These are phyloP conservation scores for Myxocyprinus asiaticus DNA, from an alignment of 2,113 vertebrate species.

Conservation along the genomic window DNA sequence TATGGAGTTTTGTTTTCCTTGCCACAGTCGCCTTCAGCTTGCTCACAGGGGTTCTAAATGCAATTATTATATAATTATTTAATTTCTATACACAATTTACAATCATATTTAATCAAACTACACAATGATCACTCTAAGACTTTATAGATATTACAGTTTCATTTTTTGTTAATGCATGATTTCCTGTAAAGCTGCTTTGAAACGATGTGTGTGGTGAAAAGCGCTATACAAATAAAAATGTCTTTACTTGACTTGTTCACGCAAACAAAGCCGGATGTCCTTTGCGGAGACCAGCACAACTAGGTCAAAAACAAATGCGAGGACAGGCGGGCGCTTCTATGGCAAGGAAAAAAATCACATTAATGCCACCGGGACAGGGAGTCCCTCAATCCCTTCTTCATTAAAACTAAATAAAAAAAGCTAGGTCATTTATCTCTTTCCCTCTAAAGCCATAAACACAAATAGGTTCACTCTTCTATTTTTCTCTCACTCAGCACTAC, in stretches of 20 bases:
- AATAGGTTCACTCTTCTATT: constrained; percentile 63
- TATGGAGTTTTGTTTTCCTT: too few relatives aligned
- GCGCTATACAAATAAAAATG: too few relatives aligned
- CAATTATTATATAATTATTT: too few relatives aligned
- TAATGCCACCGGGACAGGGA: constrained; percentile 61
- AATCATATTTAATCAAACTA: too few relatives aligned
- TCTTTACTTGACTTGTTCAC: not conserved
- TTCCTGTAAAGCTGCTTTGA: too few relatives aligned
- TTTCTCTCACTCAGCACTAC: constrained; percentile 53
- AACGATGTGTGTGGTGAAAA: too few relatives aligned
- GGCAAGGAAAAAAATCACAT: constrained; percentile 49
- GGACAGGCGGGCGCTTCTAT: constrained; percentile 52
- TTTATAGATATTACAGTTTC: too few relatives aligned
- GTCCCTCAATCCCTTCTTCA: constrained; percentile 78
- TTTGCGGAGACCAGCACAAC: constrained; percentile 60
- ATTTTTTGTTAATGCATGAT: too few relatives aligned
- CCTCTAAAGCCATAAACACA: constrained; percentile 76
- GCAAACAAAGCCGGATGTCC: constrained; percentile 57
- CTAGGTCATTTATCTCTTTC: constrained; percentile 78
- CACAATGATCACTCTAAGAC: too few relatives aligned
- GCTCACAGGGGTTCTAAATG: too few relatives aligned
- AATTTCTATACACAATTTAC: too few relatives aligned
- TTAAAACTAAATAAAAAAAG: constrained; percentile 81
- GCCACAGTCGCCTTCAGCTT: too few relatives aligned
- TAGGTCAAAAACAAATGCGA: constrained; percentile 70